Evolutionary conservation across 2,113 vertebrate species (phyloP), one percentile per base, ranked within the genome.

Genomic region (Leucopsar rothschildi): DNA sequence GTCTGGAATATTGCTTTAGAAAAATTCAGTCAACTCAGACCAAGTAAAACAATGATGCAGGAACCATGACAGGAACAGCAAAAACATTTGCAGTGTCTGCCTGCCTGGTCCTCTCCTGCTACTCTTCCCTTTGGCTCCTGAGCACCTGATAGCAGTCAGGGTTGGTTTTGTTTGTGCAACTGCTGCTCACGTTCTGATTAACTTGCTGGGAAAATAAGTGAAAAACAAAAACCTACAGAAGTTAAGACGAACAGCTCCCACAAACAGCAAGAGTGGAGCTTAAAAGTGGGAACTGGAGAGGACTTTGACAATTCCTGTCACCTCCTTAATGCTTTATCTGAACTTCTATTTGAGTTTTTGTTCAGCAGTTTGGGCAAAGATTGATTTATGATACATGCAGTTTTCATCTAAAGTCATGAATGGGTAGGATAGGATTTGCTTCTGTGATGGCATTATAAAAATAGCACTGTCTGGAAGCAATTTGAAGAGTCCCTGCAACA

Each of bases 381-480:
- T 39, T 90, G 78, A 33, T 39, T 95, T 83, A 61, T 6, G 68
- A 50, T 45, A 83, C 17, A 10, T 22, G 17, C 16, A 16, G 25
- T 86, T 63, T 92, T 82, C 61, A 31, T 83, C 45, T 89, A 45
- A 93, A 94, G 52, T 52, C 44, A 61, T 21, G 17, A 94, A 64
- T 16, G 29, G 56, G 17, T 61, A 52, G 78, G 94, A 60, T 40
- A 95, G 63, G 84, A 78, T 95, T 92, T 92, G 25, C 44, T 96
- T 92, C 79, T 82, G 75, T 89, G 95, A 80, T 83, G 82, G 72
- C 95, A 73, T 69, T 78, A 50, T 73, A 97, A 96, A 98, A 97
- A 97, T 94, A 95, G 81, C 70, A 15, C 24, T 84, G 76, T 94
- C 96, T 98, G 97, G 95, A 97, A 97, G 92, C 70, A 95, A 95